Evolutionary conservation across 2,888 invertebrate genomes (phyloP).

Genomic region (Epistrophella euchroma): DNA sequence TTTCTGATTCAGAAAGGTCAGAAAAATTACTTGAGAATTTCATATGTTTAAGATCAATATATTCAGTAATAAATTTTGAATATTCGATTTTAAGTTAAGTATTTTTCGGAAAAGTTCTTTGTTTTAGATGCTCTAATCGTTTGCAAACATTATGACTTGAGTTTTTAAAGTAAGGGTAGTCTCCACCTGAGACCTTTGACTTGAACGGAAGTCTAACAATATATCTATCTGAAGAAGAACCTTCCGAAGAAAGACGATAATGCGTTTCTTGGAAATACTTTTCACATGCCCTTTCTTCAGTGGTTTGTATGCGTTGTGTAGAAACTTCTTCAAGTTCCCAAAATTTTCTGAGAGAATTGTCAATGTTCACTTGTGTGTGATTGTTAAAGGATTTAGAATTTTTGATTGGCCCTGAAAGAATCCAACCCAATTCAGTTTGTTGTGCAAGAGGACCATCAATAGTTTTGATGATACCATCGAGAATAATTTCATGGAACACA

Average conservation of each 20-base stretch:
- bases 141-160: too few relatives aligned
- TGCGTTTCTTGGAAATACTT: constrained; percentile 13
- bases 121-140: not conserved
- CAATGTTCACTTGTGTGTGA: constrained; percentile 16
- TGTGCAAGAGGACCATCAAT: constrained; percentile 18
- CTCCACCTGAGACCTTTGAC: constrained; percentile 12
- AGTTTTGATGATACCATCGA: constrained; percentile 22
- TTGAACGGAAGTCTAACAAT: constrained; percentile 17
- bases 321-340: constrained; percentile 29
- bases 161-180: too few relatives aligned
- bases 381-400: not conserved
- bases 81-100: constrained; percentile 4
- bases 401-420: constrained; percentile 22
- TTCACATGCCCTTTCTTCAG: constrained; percentile 20
- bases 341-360: constrained; percentile 22
- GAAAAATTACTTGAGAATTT: constrained; percentile 10
- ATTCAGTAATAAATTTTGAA: constrained; percentile 11
- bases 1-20: not conserved
- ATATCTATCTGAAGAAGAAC: constrained; percentile 30
- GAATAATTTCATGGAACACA: constrained; percentile 29
- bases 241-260: constrained; percentile 24
- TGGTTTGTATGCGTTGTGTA: not conserved
- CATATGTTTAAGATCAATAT: constrained; percentile 28
- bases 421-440: not conserved
- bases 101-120: constrained; percentile 20